Evolutionary conservation across 2,113 vertebrate genomes (phyloP), one percentile per base, ranked within the genome.

Genomic region (Cromileptes altivelis): DNA sequence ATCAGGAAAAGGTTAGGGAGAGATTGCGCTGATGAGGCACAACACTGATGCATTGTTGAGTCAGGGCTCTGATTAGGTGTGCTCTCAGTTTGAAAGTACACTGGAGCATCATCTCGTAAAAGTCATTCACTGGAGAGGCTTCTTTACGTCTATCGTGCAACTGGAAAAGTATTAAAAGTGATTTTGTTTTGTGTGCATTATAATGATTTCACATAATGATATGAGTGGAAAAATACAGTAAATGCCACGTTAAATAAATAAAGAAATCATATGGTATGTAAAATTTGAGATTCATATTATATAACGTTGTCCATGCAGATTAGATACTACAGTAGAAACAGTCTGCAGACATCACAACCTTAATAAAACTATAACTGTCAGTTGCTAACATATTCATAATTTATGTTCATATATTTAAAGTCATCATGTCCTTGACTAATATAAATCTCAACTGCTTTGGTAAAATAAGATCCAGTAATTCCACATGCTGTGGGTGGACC

Each of bases 11-110:
- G 23, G 61, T 40, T 23, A 45, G 67, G 67, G 70, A 69, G 64
- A 63, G 74, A 82, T 57, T 61, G 58, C n/a, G 61, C 21, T 55
- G 70, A 88, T 78, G 80, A 81, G 70, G 52, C 65, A 75, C 69
- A 80, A 70, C 52, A 70, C 73, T 23, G 78, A 77, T 63, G 74
- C 75, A 61, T 64, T 79, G 72, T 57, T 70, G 85, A 90, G 84
- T 78, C 71, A 68, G 60, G 30, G 82, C 60, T 87, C 50, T 83
- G 82, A 86, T 85, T 78, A 78, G 84, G 71, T 71, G 71, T 25
- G 65, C 60, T 62, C 65, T 80, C 65, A 17, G 53, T 75, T 27
- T 73, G 47, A 79, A 70, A 83, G 67, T 50, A 60, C 53, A 90
- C 75, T 15, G 62, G 0, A 70, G 82, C 69, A 21, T 68, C 61